Percentiles rank a stretch among this genome's conserved stretches.
These are phyloP conservation scores for Eretmochelys imbricata DNA, from an alignment of 2,113 vertebrate species.

Conservation along the genomic window DNA sequence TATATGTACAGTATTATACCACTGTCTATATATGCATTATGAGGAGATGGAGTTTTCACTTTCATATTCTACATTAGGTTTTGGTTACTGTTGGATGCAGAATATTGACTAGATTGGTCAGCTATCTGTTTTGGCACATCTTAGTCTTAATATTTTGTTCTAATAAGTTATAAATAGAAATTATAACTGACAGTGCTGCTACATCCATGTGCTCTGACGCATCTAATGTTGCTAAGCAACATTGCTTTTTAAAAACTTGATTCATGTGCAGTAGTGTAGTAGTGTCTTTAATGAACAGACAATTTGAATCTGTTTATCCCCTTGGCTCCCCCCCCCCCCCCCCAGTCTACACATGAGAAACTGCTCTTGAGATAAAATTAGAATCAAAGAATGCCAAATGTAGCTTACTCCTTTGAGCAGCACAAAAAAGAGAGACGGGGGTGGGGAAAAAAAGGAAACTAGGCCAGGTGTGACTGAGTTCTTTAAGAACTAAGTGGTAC, in stretches of 20 bases:
- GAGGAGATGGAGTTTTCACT: background rate
- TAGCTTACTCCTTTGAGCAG: background rate
- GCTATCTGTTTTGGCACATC: background rate
- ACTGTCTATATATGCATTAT: background rate
- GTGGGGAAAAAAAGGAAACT: background rate
- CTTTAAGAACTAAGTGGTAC: accelerated
- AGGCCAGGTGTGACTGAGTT: background rate
- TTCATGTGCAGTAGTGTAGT: background rate
- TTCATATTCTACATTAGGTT: background rate
- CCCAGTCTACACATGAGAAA: background rate
- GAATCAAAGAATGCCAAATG: background rate
- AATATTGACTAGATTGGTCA: background rate
- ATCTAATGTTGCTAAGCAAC: background rate
- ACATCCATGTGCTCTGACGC: background rate
- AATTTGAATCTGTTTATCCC: background rate
- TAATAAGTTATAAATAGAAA: background rate
- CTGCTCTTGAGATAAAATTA: background rate
- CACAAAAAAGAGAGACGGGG: background rate
- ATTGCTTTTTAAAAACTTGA: background rate
- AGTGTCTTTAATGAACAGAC: background rate
- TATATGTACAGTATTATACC: background rate
- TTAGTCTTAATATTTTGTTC: background rate
- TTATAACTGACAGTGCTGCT: background rate
- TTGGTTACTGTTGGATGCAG: background rate
- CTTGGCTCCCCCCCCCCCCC: accelerated